Evolutionary conservation across 2,113 vertebrate genomes (phyloP), one percentile per base, ranked within the genome.

Genomic region (Sylvilagus bachmani): DNA sequence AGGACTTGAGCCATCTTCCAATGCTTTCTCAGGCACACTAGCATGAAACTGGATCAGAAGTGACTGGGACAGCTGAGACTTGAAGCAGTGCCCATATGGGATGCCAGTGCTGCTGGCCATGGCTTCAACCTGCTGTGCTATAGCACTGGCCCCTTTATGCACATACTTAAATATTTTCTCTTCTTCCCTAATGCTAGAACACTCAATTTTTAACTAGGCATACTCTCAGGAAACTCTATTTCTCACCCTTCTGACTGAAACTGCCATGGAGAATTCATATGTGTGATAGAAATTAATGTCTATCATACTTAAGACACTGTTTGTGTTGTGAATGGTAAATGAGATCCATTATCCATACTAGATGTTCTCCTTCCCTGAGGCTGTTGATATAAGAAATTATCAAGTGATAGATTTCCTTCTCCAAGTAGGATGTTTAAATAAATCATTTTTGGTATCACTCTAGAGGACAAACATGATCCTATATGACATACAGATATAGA

Each of bases 371-470:
- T 92, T 86, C 67, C 73, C 84, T 44, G 53, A 75, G 38, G 64
- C 75, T 61, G 58, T 11, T 89, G 58, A 89, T 16, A 38, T 85
- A 19, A 74, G 58, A 64, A 85, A 80, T 79, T 73, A 74, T 25
- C 66, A 87, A 49, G 21, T 22, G 51, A 89, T 4, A 74, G 27
- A 88, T 83, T 85, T 94, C 85, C 36, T 67, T 92, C 86, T 86
- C 67, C 49, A 88, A 61, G 66, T 91, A 96, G 22, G 88, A 31
- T 78, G 51, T n/a, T 84, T 82, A 93, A 86, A 70, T 77, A 74
- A 73, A 62, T 49, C 31, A 62, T 62, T 1, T 94, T 74, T 86
- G 67, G 51, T 85, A 89, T 78, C 61, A 94, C 36, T 81, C 17
- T 71, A 11, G 61, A 83, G 44, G 31, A 80, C 69, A 81, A 86